Evolutionary conservation across 2,113 vertebrate genomes (phyloP).

Genomic region (Dicentrarchus labrax): DNA sequence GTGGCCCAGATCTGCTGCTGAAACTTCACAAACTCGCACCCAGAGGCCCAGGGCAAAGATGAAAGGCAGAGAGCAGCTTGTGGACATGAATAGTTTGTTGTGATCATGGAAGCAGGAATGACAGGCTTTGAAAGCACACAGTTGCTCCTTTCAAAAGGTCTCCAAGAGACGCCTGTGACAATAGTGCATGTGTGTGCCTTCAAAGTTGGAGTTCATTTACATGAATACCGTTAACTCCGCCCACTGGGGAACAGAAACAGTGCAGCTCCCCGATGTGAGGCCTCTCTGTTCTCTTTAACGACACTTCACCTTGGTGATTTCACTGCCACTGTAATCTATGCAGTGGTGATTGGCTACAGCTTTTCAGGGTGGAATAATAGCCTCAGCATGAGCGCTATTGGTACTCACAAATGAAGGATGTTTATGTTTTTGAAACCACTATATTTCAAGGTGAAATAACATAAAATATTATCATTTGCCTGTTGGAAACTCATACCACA

Average conservation of each 20-base stretch:
- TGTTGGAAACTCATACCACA: not conserved
- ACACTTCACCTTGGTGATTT: slow-evolving; percentile 47
- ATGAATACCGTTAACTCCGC: slow-evolving; percentile 53
- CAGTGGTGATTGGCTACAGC: not conserved
- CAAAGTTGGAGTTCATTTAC: slow-evolving; percentile 63
- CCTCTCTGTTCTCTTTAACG: slow-evolving; percentile 37
- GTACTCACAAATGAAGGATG: slow-evolving; percentile 4
- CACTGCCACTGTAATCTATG: slow-evolving; percentile 41
- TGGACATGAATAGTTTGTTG: slow-evolving; percentile 58
- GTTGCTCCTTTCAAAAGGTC: slow-evolving; percentile 56
- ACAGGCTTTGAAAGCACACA: slow-evolving; percentile 57
- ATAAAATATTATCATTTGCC: not conserved
- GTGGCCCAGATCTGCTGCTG: not conserved
- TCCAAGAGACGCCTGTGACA: slow-evolving; percentile 59
- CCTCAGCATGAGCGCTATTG: not conserved
- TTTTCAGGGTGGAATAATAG: slow-evolving; percentile 22
- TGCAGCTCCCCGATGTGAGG: slow-evolving; percentile 35
- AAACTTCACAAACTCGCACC: slow-evolving; percentile 40
- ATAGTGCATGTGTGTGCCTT: slow-evolving; percentile 52
- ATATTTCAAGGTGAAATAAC: not conserved
- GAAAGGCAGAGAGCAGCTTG: slow-evolving; percentile 31
- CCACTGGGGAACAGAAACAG: slow-evolving; percentile 22
- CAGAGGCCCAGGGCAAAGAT: slow-evolving; percentile 30
- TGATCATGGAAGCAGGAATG: slow-evolving; percentile 51
- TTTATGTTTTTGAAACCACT: not conserved